phyloP scores from a whole-genome alignment of 1,140 invertebrate species.

The Orius insidiosus region DNA sequence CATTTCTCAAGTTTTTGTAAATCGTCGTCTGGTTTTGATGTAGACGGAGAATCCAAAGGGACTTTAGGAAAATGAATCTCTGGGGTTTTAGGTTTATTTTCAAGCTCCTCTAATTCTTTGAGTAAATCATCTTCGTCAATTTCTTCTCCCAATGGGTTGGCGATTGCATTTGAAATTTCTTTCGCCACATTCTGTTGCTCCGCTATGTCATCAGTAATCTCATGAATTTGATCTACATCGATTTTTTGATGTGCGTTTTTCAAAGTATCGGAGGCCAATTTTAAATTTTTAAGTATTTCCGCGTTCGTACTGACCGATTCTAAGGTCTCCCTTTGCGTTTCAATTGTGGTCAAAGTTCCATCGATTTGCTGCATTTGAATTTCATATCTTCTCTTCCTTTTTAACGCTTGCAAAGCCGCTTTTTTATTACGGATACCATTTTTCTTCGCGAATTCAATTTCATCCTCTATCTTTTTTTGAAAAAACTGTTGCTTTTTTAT shows the following conservation, averaged over 20 bases:
- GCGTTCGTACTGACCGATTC: constrained; percentile 98
- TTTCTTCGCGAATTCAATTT: constrained; percentile 71
- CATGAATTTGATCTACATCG: constrained; percentile 92
- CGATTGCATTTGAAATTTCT: constrained; percentile 97
- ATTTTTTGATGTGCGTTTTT: constrained; percentile 93
- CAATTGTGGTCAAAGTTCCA: constrained; percentile 94
- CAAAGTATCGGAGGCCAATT: constrained; percentile 86
- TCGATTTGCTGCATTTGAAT: constrained; percentile 96
- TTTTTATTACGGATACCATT: constrained; percentile 95
- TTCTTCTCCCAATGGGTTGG: constrained; percentile 83
- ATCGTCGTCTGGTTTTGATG: too few relatives aligned
- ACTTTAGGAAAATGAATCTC: too few relatives aligned
- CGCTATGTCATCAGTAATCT: constrained; percentile 98
- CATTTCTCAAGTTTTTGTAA: too few relatives aligned
- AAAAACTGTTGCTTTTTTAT: constrained; percentile 95
- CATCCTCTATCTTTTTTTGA: constrained; percentile 86
- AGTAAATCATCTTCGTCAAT: constrained; percentile 72
- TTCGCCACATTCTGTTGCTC: constrained; percentile 97
- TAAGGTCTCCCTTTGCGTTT: constrained; percentile 91
- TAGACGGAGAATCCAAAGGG: too few relatives aligned
- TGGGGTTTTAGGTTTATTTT: constrained; percentile 22
- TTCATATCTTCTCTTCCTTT: constrained; percentile 94
- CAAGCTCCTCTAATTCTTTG: constrained; percentile 60
- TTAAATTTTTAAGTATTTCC: constrained; percentile 92
- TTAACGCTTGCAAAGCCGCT: constrained; percentile 90